Base-by-base conservation (phyloP, 2,888 invertebrate species). In the Sisyra nigra region DNA sequence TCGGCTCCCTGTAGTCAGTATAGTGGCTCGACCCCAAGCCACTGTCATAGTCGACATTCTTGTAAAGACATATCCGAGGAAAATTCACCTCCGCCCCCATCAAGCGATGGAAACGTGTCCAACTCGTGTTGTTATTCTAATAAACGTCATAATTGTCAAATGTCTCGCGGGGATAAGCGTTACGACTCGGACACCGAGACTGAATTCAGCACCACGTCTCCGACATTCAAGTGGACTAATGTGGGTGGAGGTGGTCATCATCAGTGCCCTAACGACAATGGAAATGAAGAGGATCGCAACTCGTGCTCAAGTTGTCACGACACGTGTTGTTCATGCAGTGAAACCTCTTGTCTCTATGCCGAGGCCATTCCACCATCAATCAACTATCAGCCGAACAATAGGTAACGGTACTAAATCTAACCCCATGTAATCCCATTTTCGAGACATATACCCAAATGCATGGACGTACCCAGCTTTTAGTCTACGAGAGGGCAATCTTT, bases 311-410 rank as follows among this genome's bases (percentile, higher is more conserved):
- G 63, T 46, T 64, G 64, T 48, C 65, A 65, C 50, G 74, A 74
- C 51, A 74, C 73, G 2, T 66, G 67, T 42, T 75, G 74, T 56
- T 74, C 74, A 19, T 75, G 74, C 57, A 73, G 73, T 54, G 74
- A 74, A 52, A 72, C 73, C 13, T 72, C 72, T 39, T 74, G 73
- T 51, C 58, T 74, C 43, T 75, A 75, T 51, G 73, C 73, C 2
- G 74, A 75, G 56, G 71, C 72, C 3, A 14, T 33, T 14, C n/a
- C 33, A 33, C 33, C 33, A n/a, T 13, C 33, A 14, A 14, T 33
- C 11, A 14, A 13, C 9, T 33, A 33, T 14, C 33, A 33, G 33
- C 33, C 33, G 11, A 33, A 33, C 14, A 33, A 33, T 33, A 33
- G 33, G 33, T 33, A 33, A 33, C 33, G 33, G 14, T 33, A 13